Percentiles rank a stretch among this genome's conserved stretches.
These are phyloP conservation scores for Cyanoderma ruficeps DNA, from an alignment of 2,113 vertebrate species.

Conservation along the genomic window DNA sequence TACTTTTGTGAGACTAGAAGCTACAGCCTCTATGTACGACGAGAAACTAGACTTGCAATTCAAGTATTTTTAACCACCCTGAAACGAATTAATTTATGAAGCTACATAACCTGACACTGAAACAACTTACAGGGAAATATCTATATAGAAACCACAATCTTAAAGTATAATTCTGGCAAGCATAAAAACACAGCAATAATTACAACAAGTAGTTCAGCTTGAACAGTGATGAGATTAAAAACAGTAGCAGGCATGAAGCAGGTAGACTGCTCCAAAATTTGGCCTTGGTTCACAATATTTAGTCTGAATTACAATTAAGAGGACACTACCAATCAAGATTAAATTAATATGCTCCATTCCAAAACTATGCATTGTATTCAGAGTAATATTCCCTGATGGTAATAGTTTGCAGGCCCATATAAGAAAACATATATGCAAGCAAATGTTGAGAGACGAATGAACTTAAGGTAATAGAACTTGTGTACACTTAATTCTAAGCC, in stretches of 20 bases:
- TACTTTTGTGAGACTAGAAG: not conserved
- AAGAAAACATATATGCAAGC: not conserved
- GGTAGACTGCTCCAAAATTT: not conserved
- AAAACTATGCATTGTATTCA: not conserved
- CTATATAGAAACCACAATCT: not conserved
- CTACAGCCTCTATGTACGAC: not conserved
- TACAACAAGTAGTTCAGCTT: not conserved
- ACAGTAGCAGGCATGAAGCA: not conserved
- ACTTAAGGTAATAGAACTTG: not conserved
- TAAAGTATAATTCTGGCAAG: not conserved
- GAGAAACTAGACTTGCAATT: not conserved
- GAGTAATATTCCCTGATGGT: not conserved
- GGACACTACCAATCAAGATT: not conserved
- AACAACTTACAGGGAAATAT: not conserved
- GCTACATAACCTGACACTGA: not conserved
- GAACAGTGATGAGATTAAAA: not conserved
- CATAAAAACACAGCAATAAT: not conserved
- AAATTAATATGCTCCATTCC: not conserved
- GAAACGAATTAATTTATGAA: not conserved
- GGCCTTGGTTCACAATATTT: not conserved
- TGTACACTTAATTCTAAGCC: conserved; percentile 4
- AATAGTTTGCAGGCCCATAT: not conserved
- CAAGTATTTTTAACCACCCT: not conserved
- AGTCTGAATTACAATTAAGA: not conserved
- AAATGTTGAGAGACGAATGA: not conserved